A percentile compares a stretch with the other conserved stretches of the same genome.
These are phyloP conservation scores for Eolophus roseicapilla DNA, from an alignment of 2,113 vertebrate genomes.

Conservation along the genomic window DNA sequence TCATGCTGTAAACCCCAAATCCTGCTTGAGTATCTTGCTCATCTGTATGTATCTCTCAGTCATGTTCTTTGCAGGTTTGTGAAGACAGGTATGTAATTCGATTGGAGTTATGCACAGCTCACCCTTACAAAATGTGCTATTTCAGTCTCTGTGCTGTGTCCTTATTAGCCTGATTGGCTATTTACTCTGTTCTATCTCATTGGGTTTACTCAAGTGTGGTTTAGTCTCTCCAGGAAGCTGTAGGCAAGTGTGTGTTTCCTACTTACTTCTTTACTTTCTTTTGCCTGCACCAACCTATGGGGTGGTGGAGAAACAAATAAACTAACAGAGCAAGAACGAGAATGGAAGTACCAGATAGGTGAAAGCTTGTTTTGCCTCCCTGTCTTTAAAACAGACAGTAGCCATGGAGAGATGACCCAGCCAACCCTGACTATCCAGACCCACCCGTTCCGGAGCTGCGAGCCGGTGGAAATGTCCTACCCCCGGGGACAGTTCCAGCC, in stretches of 20 bases:
- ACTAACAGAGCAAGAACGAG: background rate
- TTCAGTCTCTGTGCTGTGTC: background rate
- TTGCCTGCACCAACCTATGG: background rate
- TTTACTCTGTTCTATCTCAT: background rate
- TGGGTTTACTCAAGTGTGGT: background rate
- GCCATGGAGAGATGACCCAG: slow-evolving; percentile 88
- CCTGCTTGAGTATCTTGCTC: background rate
- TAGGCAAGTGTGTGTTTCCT: background rate
- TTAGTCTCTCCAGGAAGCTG: background rate
- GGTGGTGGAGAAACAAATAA: background rate
- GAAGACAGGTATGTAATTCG: background rate
- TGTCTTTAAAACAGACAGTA: slow-evolving; percentile 81
- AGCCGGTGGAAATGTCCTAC: slow-evolving; percentile 96
- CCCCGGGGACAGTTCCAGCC: slow-evolving; percentile 94
- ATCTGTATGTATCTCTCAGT: background rate
- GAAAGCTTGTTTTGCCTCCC: slow-evolving; percentile 43
- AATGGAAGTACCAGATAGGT: background rate
- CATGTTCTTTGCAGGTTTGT: background rate
- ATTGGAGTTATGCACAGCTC: background rate
- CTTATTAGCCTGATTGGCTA: background rate
- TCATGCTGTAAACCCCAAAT: background rate
- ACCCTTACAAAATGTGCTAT: background rate
- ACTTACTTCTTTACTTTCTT: background rate
- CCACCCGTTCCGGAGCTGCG: slow-evolving; percentile 91
- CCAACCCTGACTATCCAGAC: slow-evolving; percentile 94